Percentiles rank a stretch among this genome's conserved stretches.
Evolutionary conservation across 1,140 invertebrate genomes (phyloP).

Genomic region (Drosophila ananassae): DNA sequence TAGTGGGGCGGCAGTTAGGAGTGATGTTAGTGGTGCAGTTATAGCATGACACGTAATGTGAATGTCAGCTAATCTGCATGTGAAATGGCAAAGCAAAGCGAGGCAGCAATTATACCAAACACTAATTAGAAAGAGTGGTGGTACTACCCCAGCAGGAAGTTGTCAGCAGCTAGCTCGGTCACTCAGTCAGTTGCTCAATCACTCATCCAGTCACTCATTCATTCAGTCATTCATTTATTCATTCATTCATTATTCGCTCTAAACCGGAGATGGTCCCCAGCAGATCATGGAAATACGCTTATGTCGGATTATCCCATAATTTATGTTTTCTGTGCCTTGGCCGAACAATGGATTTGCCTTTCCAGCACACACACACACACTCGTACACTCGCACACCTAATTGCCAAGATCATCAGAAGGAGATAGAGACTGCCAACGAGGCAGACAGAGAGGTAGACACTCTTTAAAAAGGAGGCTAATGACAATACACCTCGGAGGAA

Average conservation of each 20-base stretch:
- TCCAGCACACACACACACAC: conserved; percentile 12
- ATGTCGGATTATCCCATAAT: conserved; percentile 81
- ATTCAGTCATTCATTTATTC: conserved; percentile 9
- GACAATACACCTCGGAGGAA: conserved; percentile 60
- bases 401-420: conserved; percentile 69
- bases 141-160: conserved; percentile 35
- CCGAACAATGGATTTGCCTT: conserved; percentile 63
- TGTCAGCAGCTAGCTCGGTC: conserved; percentile 23
- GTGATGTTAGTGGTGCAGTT: conserved; percentile 5
- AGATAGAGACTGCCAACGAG: not conserved
- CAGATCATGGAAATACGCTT: conserved; percentile 79
- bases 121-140: conserved; percentile 29
- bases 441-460: not conserved
- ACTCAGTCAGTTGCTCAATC: conserved; percentile 6
- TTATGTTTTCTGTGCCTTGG: conserved; percentile 67
- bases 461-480: conserved; percentile 61
- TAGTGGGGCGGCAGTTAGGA: not conserved
- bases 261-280: conserved; percentile 18
- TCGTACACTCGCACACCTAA: conserved; percentile 44
- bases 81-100: conserved; percentile 8
- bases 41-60: conserved; percentile 37
- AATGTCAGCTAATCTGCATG: conserved; percentile 65
- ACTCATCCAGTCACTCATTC: conserved; percentile 20
- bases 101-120: conserved; percentile 29
- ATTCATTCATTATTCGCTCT: conserved; percentile 1